phyloP scores from a whole-genome alignment of 2,888 invertebrate genomes.

The Mesorhabditis belari region DNA sequence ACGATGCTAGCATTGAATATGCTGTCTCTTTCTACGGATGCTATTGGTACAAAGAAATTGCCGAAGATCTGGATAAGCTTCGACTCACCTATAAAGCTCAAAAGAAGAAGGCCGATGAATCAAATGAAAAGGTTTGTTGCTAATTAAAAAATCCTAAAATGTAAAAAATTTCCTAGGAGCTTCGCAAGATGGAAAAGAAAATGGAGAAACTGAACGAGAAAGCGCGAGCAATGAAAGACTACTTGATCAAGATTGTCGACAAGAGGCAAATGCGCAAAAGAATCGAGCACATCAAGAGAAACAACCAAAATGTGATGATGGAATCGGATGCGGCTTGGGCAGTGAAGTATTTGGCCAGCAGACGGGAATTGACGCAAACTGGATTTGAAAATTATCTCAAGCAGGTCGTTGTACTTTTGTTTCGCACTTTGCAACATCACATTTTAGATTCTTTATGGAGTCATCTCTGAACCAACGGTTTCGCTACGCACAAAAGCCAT shows the following conservation, averaged over 20 bases:
- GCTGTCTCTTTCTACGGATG: slow-evolving; percentile 90
- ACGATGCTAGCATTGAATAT: slow-evolving; percentile 59
- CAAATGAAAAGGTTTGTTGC: no score
- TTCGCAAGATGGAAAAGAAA: slow-evolving; percentile 51
- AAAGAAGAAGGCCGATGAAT: slow-evolving; percentile 13
- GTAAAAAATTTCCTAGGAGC: no score
- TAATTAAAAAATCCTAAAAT: no score
- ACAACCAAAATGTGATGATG: slow-evolving; percentile 46
- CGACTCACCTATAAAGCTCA: slow-evolving; percentile 20
- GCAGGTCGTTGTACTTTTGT: no score
- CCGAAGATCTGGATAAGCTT: slow-evolving; percentile 40
- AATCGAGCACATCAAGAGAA: slow-evolving; percentile 19
- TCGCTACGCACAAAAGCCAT: slow-evolving; percentile 96
- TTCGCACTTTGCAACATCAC: no score
- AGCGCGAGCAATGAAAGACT: slow-evolving; percentile 45
- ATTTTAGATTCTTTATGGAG: slow-evolving; percentile 73
- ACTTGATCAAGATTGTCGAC: slow-evolving; percentile 45
- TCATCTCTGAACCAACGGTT: slow-evolving; percentile 81
- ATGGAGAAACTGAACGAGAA: slow-evolving; percentile 48
- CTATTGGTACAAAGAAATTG: slow-evolving; percentile 72
- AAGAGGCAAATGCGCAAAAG: slow-evolving; percentile 41
- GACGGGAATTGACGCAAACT: slow-evolving; percentile 89
- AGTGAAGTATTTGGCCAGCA: slow-evolving; percentile 73
- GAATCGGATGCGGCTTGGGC: slow-evolving; percentile 57
- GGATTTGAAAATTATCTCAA: slow-evolving; percentile 79